Evolutionary conservation across 1,140 invertebrate genomes (phyloP), one percentile per base, ranked within the genome.

Genomic region (Trichonephila inaurata): DNA sequence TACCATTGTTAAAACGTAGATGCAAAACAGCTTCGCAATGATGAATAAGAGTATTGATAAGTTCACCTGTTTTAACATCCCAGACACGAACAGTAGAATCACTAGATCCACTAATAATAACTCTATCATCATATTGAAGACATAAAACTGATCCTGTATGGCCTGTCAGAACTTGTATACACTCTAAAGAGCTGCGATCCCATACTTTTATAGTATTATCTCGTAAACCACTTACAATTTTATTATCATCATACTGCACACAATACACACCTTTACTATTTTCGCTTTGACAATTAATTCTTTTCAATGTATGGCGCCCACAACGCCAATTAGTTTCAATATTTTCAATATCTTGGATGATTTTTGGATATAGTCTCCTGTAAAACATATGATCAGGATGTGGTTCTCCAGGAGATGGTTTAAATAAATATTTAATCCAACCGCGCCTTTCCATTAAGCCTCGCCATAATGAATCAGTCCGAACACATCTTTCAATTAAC

Each of bases 151-250:
- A 99, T 19, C 99, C 99, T 12, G 99, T 99, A 96, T 99, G 99
- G 18, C 99, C 99, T 62, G 98, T 99, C 24, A 99, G 96, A 87
- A 99, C 98, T 97, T 98, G 81, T 91, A 98, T 97, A 96, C 98
- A 99, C 95, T 98, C 97, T 94, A 99, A 96, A 87, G 98, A 97
- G 96, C 97, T 98, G 94, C 98, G 97, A 96, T 99, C 98, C 99
- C 99, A 99, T 95, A 99, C 98, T 97, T 99, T 99, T 95, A 99
- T 99, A 8, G 99, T 99, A 96, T 99, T 99, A 96, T 99, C 99
- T 95, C 99, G 97, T 10, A 99, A 96, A 21, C 99, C 99, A 89
- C 99, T 99, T 4, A 99, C 99, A 94, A 99, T 99, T 96, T 99
- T 99, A 95, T 98, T 97, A 95, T 99, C 99, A 96, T 99, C 99